phyloP scores from a whole-genome alignment of 2,888 invertebrate species.

The Cheilosia variabilis region DNA sequence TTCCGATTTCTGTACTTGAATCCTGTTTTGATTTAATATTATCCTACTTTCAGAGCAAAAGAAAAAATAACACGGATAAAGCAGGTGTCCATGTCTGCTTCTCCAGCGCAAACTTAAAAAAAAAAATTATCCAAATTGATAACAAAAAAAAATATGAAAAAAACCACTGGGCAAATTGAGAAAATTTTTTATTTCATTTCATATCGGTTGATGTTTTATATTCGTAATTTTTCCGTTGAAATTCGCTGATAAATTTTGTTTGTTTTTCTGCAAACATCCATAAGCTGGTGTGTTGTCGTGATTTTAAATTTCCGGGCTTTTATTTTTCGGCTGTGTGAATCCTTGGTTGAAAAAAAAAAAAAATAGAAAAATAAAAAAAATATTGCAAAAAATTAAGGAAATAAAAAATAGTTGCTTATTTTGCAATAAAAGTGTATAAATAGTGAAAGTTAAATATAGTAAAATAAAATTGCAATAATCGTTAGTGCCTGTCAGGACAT shows the following conservation, averaged over 20 bases:
- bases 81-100: not conserved
- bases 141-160: constrained; percentile 56
- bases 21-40: constrained; percentile 22
- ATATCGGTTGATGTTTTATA: constrained; percentile 55
- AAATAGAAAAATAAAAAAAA: not conserved
- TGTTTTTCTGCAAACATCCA: constrained; percentile 1
- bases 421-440: constrained; percentile 8
- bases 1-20: constrained; percentile 9
- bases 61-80: constrained; percentile 12
- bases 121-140: not conserved
- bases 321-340: constrained; percentile 13
- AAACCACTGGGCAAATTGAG: constrained; percentile 32
- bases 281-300: constrained; percentile 1
- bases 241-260: constrained; percentile 50
- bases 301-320: constrained; percentile 44
- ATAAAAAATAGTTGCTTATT: not conserved
- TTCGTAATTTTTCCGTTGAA: constrained; percentile 52
- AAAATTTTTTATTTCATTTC: constrained; percentile 58
- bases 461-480: constrained; percentile 4
- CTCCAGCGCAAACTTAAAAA: constrained; percentile 15
- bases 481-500: constrained; percentile 32
- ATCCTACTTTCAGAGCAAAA: constrained; percentile 29
- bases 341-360: constrained; percentile 16
- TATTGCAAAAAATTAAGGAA: not conserved
- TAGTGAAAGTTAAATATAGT: constrained; percentile 28